These are phyloP conservation scores for Drosophila azteca DNA, from an alignment of 1,140 invertebrate genomes.

Conservation along the genomic window DNA sequence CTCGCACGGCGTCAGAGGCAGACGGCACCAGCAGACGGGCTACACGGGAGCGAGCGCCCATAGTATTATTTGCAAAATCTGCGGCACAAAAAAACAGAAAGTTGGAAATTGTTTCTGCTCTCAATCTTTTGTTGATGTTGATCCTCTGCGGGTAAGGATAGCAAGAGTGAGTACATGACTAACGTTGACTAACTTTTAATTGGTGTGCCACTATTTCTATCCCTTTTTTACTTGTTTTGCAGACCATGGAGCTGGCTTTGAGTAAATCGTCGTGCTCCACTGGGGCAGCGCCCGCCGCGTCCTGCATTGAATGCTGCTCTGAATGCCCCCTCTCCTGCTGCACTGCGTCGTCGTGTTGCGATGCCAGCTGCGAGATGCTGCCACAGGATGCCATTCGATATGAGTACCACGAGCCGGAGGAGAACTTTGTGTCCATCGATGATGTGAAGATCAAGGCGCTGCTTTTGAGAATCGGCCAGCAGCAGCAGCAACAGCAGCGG, in stretches of 20 bases:
- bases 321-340: conserved; percentile 57
- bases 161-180: neutral
- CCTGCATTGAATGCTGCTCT: conserved; percentile 61
- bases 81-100: conserved; percentile 21
- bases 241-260: conserved; percentile 58
- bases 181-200: neutral
- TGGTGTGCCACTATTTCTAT: neutral
- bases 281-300: conserved; percentile 5
- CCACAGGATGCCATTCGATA: conserved; percentile 48
- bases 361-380: conserved; percentile 50
- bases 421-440: conserved; percentile 80
- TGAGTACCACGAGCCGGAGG: conserved; percentile 78
- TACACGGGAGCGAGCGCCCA: too few species aligned
- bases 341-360: conserved; percentile 49
- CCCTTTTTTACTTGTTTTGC: neutral
- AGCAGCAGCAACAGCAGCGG: conserved; percentile 41
- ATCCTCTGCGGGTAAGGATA: conserved; percentile 28
- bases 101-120: conserved; percentile 27
- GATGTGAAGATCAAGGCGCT: conserved; percentile 74
- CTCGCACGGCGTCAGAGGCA: conserved; percentile 48
- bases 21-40: conserved; percentile 2
- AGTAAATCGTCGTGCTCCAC: conserved; percentile 11
- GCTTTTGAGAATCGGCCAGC: conserved; percentile 66
- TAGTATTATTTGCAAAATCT: conserved; percentile 1
- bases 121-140: neutral